Base-by-base conservation (phyloP, 1,140 invertebrate genomes). In the Neomicropteryx cornuta region DNA sequence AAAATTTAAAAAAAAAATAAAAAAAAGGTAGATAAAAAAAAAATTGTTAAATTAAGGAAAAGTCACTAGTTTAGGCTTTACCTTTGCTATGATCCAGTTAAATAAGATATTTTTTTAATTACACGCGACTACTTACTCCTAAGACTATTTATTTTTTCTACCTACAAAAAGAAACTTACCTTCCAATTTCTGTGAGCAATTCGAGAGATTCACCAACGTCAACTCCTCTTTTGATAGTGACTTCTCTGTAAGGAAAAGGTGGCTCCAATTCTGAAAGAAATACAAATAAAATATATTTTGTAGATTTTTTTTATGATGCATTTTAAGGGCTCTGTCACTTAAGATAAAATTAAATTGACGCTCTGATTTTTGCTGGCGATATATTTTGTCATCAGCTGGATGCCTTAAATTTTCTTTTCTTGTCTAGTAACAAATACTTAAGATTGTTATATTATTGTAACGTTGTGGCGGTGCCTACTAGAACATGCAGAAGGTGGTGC, bases 181-280 rank as follows among this genome's bases (percentile, higher is more conserved):
- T 71, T 52, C 82, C 82, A 44, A 85, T 76, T 67, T 92, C 87
- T 17, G 78, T 73, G 43, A 86, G 72, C 49, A 90, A 73, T 43
- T 88, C 82, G 55, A 82, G 91, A 48, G 74, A 70, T 49, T 87
- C 76, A 56, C 87, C 80, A 45, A 88, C 80, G 57, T 88, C 81
- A 31, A 77, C 72, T 45, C 76, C 79, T 38, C 79, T 73, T 53
- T 81, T 77, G 50, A 90, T 77, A 34, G 66, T 72, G 41, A 91
- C 86, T 68, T 90, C 79, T 60, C 83, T 72, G 53, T 79, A 82
- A 1, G 83, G 80, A 64, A 92, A 91, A 41, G 80, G 80, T 5
- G 87, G 77, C 47, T 87, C 81, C 48, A 89, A 63, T 58, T 90
- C 87, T 92, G 75, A 41, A 81, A 72, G 44, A 55, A 53, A 51